Evolutionary conservation across 2,113 vertebrate species (phyloP).

Genomic region (Polypterus bichir): DNA sequence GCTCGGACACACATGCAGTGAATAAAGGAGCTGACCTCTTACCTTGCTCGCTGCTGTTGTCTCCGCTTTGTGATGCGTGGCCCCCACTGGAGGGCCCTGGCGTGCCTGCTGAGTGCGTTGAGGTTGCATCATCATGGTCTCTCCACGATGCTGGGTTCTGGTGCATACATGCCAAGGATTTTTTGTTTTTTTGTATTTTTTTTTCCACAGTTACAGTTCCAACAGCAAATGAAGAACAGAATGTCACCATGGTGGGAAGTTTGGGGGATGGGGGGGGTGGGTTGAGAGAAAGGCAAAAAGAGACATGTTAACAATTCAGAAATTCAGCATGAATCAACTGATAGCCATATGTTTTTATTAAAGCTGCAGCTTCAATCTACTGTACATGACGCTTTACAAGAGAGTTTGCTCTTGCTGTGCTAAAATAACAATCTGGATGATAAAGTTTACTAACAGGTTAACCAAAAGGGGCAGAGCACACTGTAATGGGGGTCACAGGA

Average conservation of each 20-base stretch:
- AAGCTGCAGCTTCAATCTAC: too few relatives aligned
- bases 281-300: conserved; percentile 26
- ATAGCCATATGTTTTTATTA: too few relatives aligned
- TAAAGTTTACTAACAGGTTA: too few relatives aligned
- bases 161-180: conserved; percentile 55
- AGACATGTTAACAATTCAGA: conserved; percentile 52
- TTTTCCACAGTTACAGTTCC: conserved; percentile 69
- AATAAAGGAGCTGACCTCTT: conserved; percentile 53
- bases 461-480: too few relatives aligned
- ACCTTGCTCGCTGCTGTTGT: conserved; percentile 99
- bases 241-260: conserved; percentile 21
- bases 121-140: conserved; percentile 97
- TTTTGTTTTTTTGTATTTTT: conserved; percentile 10
- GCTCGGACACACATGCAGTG: conserved; percentile 15
- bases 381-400: too few relatives aligned
- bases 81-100: conserved; percentile 97
- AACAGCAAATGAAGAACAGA: conserved; percentile 63
- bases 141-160: conserved; percentile 98
- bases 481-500: too few relatives aligned
- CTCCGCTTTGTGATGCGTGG: conserved; percentile 94
- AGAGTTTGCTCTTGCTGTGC: too few relatives aligned
- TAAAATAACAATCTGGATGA: too few relatives aligned
- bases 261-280: conserved; percentile 9
- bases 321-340: too few relatives aligned
- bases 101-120: conserved; percentile 96